phyloP scores from a whole-genome alignment of 2,888 invertebrate genomes.

The Pegoplata infirma region DNA sequence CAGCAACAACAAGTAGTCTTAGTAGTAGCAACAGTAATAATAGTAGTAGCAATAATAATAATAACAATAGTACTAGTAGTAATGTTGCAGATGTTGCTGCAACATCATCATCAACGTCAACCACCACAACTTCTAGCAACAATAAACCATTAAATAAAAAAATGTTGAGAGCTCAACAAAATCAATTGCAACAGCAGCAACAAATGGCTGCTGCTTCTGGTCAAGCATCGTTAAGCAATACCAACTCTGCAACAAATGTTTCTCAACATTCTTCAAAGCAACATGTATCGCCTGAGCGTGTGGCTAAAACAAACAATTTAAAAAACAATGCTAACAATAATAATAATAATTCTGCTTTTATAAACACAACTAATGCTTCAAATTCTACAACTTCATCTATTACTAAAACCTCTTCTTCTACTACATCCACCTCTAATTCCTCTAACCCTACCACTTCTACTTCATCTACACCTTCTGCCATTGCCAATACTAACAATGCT shows the following conservation, averaged over 20 bases:
- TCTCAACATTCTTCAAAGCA: conserved; percentile 41
- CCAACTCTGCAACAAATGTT: conserved; percentile 41
- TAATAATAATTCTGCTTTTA: conserved; percentile 43
- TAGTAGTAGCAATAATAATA: conserved; percentile 55
- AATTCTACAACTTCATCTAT: conserved; percentile 28
- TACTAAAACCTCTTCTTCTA: conserved; percentile 32
- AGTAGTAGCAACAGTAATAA: conserved; percentile 49
- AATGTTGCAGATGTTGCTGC: conserved; percentile 37
- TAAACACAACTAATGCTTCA: conserved; percentile 33
- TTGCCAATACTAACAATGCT: conserved; percentile 36
- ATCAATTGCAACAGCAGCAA: conserved; percentile 72
- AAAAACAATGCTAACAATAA: no score
- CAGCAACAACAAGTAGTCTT: conserved; percentile 56
- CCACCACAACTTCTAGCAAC: conserved; percentile 43
- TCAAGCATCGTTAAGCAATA: conserved; percentile 56
- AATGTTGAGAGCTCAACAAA: conserved; percentile 76
- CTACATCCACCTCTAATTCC: conserved; percentile 39
- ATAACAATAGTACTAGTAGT: conserved; percentile 56
- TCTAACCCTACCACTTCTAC: conserved; percentile 38
- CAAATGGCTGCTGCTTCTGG: conserved; percentile 62
- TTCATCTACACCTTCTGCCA: conserved; percentile 30
- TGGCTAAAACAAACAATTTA: conserved; percentile 37
- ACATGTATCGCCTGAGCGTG: conserved; percentile 57
- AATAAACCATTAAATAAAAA: conserved; percentile 75
- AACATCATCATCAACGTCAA: conserved; percentile 38